Evolutionary conservation across 2,797 vertebrate species (phyloP).

Genomic region (Potorous gilbertii): DNA sequence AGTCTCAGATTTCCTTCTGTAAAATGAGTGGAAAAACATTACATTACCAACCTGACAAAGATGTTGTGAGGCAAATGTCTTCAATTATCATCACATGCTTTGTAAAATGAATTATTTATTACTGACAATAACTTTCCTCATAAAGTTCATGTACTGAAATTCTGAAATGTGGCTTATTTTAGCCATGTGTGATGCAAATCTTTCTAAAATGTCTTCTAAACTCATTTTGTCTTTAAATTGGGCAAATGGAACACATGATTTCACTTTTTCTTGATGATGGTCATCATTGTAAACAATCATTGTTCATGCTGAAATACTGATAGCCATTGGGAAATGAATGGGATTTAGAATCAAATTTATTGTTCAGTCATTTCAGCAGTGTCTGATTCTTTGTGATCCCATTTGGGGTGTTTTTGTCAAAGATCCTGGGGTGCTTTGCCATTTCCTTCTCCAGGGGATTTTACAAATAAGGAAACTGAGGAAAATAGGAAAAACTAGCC

Average conservation of each 20-base stretch:
- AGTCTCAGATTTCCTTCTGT: not conserved
- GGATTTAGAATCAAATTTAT: not conserved
- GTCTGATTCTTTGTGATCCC: not conserved
- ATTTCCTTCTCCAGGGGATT: not conserved
- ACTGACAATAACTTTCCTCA: not conserved
- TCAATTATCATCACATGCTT: not conserved
- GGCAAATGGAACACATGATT: not conserved
- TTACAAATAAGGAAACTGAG: not conserved
- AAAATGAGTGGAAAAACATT: not conserved
- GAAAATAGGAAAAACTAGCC: not conserved
- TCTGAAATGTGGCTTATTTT: not conserved
- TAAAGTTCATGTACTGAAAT: not conserved
- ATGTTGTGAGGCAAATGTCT: not conserved
- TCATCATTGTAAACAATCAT: not conserved
- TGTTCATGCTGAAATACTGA: not conserved
- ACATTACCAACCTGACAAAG: not conserved
- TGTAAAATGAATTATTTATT: not conserved
- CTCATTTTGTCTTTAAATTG: slow-evolving; percentile 3
- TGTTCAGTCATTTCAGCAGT: not conserved
- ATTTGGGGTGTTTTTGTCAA: not conserved
- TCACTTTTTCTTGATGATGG: not conserved
- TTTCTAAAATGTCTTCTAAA: slow-evolving; percentile 22
- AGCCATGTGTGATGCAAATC: not conserved
- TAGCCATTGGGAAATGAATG: not conserved
- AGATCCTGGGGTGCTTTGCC: not conserved